These are phyloP conservation scores for Drosophila tropicalis DNA, from an alignment of 1,140 invertebrate genomes.

Conservation along the genomic window DNA sequence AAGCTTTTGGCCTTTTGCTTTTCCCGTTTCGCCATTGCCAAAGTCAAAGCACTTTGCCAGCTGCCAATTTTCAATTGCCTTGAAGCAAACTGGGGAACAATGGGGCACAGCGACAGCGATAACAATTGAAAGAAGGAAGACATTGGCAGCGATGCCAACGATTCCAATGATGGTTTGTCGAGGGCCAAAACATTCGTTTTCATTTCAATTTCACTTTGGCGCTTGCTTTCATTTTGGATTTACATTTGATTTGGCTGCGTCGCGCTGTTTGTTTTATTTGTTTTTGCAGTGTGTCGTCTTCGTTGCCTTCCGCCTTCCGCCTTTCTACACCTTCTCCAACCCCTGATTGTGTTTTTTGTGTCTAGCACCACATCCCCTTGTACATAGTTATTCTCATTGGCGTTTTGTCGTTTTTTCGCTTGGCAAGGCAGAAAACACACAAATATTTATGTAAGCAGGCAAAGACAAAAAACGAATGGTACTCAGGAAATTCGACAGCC, in stretches of 20 bases:
- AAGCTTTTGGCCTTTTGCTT: constrained; percentile 36
- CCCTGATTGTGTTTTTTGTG: too few species aligned
- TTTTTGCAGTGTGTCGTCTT: constrained; percentile 32
- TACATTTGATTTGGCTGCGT: constrained; percentile 78
- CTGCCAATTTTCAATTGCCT: constrained; percentile 79
- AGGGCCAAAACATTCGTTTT: constrained; percentile 61
- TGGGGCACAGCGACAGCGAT: constrained; percentile 41
- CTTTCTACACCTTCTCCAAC: not conserved
- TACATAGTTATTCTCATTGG: not conserved
- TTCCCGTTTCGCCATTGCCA: constrained; percentile 19
- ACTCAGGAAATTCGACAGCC: constrained; percentile 71
- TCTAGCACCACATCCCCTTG: not conserved
- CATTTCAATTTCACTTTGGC: constrained; percentile 76
- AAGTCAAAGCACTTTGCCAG: constrained; percentile 61
- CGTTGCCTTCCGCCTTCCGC: not conserved
- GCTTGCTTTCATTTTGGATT: constrained; percentile 78
- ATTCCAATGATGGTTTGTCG: constrained; percentile 33
- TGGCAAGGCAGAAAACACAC: constrained; percentile 63
- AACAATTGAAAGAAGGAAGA: constrained; percentile 43
- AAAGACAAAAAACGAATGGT: constrained; percentile 56
- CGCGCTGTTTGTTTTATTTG: constrained; percentile 39
- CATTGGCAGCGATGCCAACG: constrained; percentile 43
- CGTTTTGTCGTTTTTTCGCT: constrained; percentile 67
- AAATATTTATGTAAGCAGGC: constrained; percentile 74
- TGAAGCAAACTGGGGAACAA: constrained; percentile 38